Percentiles rank a stretch among this genome's conserved stretches.
phyloP scores from a whole-genome alignment of 2,888 invertebrate species.

The Dicyrtoma fusca region DNA sequence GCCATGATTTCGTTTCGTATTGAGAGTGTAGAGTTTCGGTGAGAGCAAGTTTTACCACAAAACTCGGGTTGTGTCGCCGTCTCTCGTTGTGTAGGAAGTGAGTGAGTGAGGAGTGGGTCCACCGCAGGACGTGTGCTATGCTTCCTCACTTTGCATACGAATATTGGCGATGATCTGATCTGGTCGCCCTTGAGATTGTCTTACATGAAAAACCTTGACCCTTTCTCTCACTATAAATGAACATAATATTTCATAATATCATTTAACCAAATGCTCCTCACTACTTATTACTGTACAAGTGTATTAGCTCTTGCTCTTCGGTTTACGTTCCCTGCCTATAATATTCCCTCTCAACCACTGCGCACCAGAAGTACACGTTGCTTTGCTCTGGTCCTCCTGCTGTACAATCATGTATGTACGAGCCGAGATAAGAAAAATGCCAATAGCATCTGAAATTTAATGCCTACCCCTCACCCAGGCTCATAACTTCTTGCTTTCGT shows the following conservation, averaged over 20 bases:
- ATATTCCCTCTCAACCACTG: background rate
- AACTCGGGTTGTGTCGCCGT: conserved; percentile 15
- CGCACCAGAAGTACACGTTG: background rate
- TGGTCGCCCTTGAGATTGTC: conserved; percentile 43
- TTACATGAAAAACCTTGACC: conserved; percentile 45
- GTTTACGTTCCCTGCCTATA: too few relatives aligned
- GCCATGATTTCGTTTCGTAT: conserved; percentile 22
- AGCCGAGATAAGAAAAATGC: conserved; percentile 4
- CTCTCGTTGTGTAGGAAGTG: conserved; percentile 29
- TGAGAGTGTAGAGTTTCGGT: background rate
- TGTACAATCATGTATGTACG: conserved; percentile 6
- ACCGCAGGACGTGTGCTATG: conserved; percentile 19
- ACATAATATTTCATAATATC: conserved; percentile 6
- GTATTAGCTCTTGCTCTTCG: too few relatives aligned
- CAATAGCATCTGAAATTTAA: conserved; percentile 5
- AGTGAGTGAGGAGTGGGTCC: conserved; percentile 1
- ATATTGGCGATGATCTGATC: conserved; percentile 15
- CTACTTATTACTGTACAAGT: background rate
- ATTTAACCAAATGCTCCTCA: background rate
- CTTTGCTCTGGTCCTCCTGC: background rate
- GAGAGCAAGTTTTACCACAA: conserved; percentile 5
- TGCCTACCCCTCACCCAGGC: conserved; percentile 16
- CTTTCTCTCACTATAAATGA: conserved; percentile 26
- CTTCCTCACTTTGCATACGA: conserved; percentile 13
- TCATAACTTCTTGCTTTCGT: background rate